phyloP scores from a whole-genome alignment of 2,888 invertebrate genomes.

The Drosophila quasianomalipes region DNA sequence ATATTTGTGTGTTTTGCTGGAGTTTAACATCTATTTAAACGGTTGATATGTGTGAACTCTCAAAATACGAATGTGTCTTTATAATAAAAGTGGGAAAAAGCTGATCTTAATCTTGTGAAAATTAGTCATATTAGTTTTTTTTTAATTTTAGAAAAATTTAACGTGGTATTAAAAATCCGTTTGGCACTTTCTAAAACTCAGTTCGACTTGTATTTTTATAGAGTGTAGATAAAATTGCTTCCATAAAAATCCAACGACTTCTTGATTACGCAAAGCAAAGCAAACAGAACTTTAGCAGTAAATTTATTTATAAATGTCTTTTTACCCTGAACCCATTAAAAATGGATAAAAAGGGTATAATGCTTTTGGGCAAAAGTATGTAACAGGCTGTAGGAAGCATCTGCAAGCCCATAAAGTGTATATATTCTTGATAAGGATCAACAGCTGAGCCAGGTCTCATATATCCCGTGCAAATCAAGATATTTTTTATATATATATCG shows the following conservation, averaged over 20 bases:
- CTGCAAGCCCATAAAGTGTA: neutral
- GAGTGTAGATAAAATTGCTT: neutral
- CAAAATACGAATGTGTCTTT: neutral
- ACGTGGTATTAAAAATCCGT: fast-evolving
- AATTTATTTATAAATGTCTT: neutral
- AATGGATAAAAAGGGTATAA: neutral
- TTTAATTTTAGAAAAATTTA: neutral
- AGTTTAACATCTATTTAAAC: too few relatives aligned
- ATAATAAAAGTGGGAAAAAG: neutral
- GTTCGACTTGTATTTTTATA: neutral
- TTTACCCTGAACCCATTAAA: neutral
- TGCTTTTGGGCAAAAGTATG: neutral
- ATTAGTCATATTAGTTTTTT: neutral
- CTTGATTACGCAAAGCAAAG: neutral
- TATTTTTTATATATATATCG: too few relatives aligned
- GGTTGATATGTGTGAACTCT: neutral
- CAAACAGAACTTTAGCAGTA: neutral
- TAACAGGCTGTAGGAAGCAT: neutral
- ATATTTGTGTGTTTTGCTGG: neutral
- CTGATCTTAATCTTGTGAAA: neutral
- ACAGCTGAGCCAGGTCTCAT: too few relatives aligned
- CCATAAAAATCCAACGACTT: neutral
- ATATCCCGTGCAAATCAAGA: too few relatives aligned
- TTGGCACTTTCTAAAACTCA: neutral
- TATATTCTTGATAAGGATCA: neutral